Conservation (phyloP, 2,888 invertebrate genomes). For the Dysmachus trigonus region DNA sequence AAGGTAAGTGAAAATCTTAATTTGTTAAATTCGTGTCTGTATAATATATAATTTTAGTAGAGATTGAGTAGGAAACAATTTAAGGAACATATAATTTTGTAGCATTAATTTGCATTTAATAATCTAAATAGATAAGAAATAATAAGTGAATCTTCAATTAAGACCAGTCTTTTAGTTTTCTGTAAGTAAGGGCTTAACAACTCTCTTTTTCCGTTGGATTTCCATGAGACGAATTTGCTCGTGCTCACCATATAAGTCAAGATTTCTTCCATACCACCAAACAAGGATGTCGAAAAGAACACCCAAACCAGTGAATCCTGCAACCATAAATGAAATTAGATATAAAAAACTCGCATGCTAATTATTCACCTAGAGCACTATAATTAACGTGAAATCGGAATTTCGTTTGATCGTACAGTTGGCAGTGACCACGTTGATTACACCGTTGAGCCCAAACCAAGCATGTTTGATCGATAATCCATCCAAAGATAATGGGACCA, state of each 20-base stretch:
- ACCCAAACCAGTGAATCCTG: conserved; percentile 69
- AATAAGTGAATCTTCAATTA: background rate
- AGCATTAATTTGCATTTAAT: background rate
- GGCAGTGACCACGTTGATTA: conserved; percentile 71
- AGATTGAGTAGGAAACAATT: background rate
- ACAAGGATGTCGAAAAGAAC: conserved; percentile 70
- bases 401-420: conserved; percentile 71
- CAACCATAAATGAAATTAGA: conserved; percentile 48
- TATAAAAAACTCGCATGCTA: background rate
- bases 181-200: conserved; percentile 13
- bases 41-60: no score
- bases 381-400: conserved; percentile 70
- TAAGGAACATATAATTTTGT: background rate
- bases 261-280: conserved; percentile 69
- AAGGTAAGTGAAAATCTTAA: no score
- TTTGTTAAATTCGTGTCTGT: no score
- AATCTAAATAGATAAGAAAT: background rate
- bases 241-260: conserved; percentile 69
- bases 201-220: conserved; percentile 40
- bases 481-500: conserved; percentile 73
- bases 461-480: conserved; percentile 73
- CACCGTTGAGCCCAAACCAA: conserved; percentile 74
- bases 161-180: conserved; percentile 2
- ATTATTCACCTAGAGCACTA: conserved; percentile 66
- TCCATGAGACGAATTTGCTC: conserved; percentile 54